These are phyloP conservation scores for Drosophila lini DNA, from an alignment of 1,140 invertebrate genomes.

Conservation along the genomic window DNA sequence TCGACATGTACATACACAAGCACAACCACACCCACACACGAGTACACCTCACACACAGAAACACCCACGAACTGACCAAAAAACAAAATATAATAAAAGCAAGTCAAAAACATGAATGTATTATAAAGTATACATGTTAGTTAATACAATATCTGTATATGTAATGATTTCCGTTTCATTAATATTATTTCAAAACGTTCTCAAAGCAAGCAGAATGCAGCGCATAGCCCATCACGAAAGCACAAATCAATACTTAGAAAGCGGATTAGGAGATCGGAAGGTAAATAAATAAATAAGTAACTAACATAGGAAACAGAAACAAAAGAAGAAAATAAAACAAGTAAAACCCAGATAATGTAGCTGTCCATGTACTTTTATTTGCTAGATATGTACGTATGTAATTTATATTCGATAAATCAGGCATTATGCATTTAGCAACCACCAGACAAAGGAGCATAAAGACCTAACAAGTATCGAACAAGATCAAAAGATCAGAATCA, in stretches of 20 bases:
- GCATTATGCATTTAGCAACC: conserved; percentile 74
- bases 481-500: conserved; percentile 22
- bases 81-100: conserved; percentile 9
- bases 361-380: conserved; percentile 75
- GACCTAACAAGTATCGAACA: conserved; percentile 20
- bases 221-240: conserved; percentile 77
- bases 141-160: conserved; percentile 41
- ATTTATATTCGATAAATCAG: conserved; percentile 78
- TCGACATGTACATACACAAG: conserved; percentile 69
- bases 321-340: conserved; percentile 2
- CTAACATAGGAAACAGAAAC: conserved; percentile 45
- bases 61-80: conserved; percentile 76
- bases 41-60: conserved; percentile 16
- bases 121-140: conserved; percentile 48
- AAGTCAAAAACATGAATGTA: conserved; percentile 54
- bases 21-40: conserved; percentile 27
- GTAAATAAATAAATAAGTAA: conserved; percentile 38
- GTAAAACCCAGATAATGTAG: conserved; percentile 46
- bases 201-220: conserved; percentile 69
- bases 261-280: conserved; percentile 12
- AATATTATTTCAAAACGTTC: conserved; percentile 39
- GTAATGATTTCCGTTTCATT: conserved; percentile 28
- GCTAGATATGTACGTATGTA: conserved; percentile 80
- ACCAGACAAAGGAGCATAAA: conserved; percentile 36
- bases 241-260: conserved; percentile 73